Conservation (phyloP, 2,113 vertebrate species). For the Solenodon paradoxus region DNA sequence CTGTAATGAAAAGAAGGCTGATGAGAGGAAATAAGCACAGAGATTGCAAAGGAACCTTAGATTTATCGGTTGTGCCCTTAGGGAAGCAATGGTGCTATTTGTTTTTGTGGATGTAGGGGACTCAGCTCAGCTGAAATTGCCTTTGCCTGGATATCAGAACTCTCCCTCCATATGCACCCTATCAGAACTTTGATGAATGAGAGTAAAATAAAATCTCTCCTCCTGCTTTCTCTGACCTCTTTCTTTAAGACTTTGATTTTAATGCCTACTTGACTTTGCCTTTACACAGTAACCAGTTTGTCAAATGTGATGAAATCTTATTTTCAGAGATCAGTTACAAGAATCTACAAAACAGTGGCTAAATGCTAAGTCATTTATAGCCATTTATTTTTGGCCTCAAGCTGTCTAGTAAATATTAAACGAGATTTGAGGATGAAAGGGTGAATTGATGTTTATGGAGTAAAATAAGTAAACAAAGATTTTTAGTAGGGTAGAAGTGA, state of each 20-base stretch:
- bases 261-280: neutral
- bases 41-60: neutral
- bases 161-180: neutral
- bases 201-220: neutral
- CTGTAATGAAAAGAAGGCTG: neutral
- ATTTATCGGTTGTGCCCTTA: neutral
- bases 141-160: neutral
- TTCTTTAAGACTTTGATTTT: neutral
- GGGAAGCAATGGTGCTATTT: neutral
- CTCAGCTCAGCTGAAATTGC: slow-evolving; percentile 51
- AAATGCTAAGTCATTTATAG: neutral
- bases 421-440: neutral
- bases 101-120: neutral
- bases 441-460: neutral
- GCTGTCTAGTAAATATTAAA: neutral
- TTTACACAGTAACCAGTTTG: neutral
- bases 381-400: neutral
- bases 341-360: neutral
- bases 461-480: neutral
- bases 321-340: neutral
- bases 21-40: neutral
- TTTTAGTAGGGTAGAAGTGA: neutral
- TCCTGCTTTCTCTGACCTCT: neutral
- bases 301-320: neutral
- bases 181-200: neutral